A percentile compares a stretch with the other conserved stretches of the same genome.
Conservation (phyloP, 2,113 vertebrate species). For the Psittacula cyanocephala region DNA sequence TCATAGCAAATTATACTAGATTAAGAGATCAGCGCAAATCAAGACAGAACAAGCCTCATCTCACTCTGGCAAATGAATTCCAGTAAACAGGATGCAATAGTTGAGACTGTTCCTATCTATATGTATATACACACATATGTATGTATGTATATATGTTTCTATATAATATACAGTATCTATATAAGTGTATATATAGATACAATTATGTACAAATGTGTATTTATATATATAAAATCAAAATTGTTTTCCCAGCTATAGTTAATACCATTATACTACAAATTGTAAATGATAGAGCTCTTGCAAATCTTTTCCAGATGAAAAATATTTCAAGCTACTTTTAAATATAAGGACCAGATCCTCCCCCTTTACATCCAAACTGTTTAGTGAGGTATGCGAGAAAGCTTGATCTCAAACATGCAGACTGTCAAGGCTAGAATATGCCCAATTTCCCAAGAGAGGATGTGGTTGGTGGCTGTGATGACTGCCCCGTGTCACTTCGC, state of each 20-base stretch:
- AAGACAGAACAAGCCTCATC: not conserved
- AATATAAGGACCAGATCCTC: slow-evolving; percentile 14
- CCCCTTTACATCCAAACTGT: not conserved
- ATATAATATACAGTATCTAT: slow-evolving; percentile 38
- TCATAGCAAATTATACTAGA: not conserved
- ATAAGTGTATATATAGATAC: slow-evolving; percentile 36
- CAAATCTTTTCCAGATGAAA: slow-evolving; percentile 43
- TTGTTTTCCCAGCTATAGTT: slow-evolving; percentile 27
- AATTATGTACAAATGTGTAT: slow-evolving; percentile 35
- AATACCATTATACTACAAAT: slow-evolving; percentile 9
- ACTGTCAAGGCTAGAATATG: not conserved
- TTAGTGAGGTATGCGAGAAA: slow-evolving; percentile 28
- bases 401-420: slow-evolving; percentile 24
- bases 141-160: not conserved
- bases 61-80: not conserved
- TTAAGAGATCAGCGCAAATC: not conserved
- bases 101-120: slow-evolving; percentile 13
- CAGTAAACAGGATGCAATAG: slow-evolving; percentile 14
- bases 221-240: slow-evolving; percentile 13
- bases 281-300: slow-evolving; percentile 11
- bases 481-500: not conserved
- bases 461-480: not conserved
- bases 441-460: not conserved
- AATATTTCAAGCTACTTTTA: slow-evolving; percentile 33
- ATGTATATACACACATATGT: slow-evolving; percentile 17